Base-by-base conservation (phyloP, 2,113 vertebrate species). In the Myrmophylax atrothorax region DNA sequence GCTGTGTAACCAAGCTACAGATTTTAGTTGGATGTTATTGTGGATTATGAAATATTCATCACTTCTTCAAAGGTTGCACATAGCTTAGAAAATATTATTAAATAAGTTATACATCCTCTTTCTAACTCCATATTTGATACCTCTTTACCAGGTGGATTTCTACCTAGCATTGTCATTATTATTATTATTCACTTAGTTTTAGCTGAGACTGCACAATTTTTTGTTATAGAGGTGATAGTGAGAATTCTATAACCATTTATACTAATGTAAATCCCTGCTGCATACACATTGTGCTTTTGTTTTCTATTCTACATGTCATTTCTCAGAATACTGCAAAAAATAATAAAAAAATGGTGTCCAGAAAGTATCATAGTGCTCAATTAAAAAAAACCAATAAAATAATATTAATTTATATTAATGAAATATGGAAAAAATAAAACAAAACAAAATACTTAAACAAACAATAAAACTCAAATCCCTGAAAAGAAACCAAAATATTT, bases 41-140 rank as follows among this genome's bases (percentile, higher is more conserved):
- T 77, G 52, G 58, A 58, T 79, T 87, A 93, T 97, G 58, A 94
- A 97, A 96, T 94, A 91, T 88, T 91, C 26, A 91, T 91, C 29
- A 66, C 11, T 55, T 81, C 28, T 91, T 97, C 78, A 88, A 96
- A 89, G 60, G 49, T 46, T 87, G 42, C 35, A 84, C 29, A 82
- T 81, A 37, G 18, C 31, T 93, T 85, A 49, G 40, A 82, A 93
- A 94, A 95, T 69, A 70, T 79, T 94, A 85, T 64, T 84, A 89
- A 89, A 94, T 85, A 89, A 96, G 89, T 75, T 68, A 93, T 67
- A 29, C 31, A 93, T 68, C 33, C 46, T 67, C 37, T 56, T 93
- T 42, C 22, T 84, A 86, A 90, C 38, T 70, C 58, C 53, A 77
- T 88, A 82, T 87, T 90, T 95, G 55, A 88, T 79, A 33, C 7